Percentiles rank a stretch among this genome's conserved stretches.
Conservation (phyloP, 2,888 invertebrate species). For the Acrobasis repandana region DNA sequence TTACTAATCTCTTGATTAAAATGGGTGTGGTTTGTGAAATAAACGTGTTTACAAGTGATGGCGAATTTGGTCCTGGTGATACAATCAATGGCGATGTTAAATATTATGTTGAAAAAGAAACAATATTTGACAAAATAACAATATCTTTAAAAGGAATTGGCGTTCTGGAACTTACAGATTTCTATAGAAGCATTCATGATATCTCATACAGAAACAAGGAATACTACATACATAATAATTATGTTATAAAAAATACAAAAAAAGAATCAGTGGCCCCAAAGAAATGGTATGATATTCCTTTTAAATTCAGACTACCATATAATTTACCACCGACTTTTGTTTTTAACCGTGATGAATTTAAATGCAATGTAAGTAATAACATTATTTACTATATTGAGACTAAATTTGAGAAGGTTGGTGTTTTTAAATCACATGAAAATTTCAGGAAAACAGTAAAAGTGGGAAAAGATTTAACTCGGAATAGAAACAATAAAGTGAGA, state of each 20-base stretch:
- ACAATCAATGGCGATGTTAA: not conserved
- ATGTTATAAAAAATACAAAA: not conserved
- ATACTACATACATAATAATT: not conserved
- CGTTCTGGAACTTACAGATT: not conserved
- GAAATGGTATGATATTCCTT: not conserved
- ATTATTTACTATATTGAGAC: not conserved
- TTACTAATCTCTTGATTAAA: not conserved
- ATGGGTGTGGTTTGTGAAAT: slow-evolving; percentile 6
- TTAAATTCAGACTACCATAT: not conserved
- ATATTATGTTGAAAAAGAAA: not conserved
- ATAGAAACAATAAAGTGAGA: not conserved
- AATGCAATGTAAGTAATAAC: not conserved
- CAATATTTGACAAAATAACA: not conserved
- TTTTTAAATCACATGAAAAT: not conserved
- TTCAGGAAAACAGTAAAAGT: slow-evolving; percentile 2
- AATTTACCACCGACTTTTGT: slow-evolving; percentile 2
- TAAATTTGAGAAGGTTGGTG: not conserved
- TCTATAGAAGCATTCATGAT: not conserved
- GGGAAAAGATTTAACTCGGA: not conserved
- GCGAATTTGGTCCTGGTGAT: not conserved
- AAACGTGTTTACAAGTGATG: not conserved
- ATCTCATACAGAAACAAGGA: not conserved
- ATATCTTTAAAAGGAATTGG: not conserved
- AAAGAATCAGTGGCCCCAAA: not conserved
- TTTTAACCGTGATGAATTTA: slow-evolving; percentile 2